Evolutionary conservation across 2,888 invertebrate genomes (phyloP).

Genomic region (Caenorhabditis uteleia): DNA sequence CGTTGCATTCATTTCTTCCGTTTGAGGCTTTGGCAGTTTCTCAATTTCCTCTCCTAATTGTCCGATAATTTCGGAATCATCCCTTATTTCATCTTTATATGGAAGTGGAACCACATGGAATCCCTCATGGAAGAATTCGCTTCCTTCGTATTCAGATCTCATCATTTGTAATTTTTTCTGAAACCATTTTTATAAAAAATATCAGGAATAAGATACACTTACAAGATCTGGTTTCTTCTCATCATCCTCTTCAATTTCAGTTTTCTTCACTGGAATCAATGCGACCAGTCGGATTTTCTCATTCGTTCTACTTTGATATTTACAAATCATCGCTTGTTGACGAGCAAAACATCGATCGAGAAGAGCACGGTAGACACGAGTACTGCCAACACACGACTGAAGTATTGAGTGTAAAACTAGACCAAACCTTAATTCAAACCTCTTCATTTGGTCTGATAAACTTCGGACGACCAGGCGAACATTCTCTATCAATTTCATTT

Average conservation of each 20-base stretch:
- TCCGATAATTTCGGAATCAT: conserved; percentile 4
- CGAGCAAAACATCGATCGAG: conserved; percentile 31
- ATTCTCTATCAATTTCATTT: conserved; percentile 17
- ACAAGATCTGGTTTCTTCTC: conserved; percentile 29
- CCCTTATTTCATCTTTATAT: conserved; percentile 35
- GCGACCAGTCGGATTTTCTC: conserved; percentile 35
- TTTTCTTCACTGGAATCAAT: conserved; percentile 29
- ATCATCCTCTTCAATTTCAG: conserved; percentile 8
- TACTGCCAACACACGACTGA: conserved; percentile 36
- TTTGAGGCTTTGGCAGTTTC: not conserved
- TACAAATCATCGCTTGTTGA: conserved; percentile 29
- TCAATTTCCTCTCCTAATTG: not conserved
- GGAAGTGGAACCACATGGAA: conserved; percentile 38
- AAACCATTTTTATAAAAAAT: conserved; percentile 11
- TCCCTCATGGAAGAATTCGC: conserved; percentile 41
- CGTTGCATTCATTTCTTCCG: conserved; percentile 6
- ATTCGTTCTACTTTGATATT: conserved; percentile 32
- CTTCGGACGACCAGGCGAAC: conserved; percentile 18
- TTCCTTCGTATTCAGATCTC: not conserved
- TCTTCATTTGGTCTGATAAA: conserved; percentile 31
- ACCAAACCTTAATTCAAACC: not conserved
- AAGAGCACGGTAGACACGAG: conserved; percentile 33
- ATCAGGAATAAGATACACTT: conserved; percentile 3
- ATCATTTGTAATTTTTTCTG: not conserved
- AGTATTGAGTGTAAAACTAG: not conserved